These are phyloP conservation scores for Alauda arvensis DNA, from an alignment of 2,797 vertebrate genomes.

Conservation along the genomic window DNA sequence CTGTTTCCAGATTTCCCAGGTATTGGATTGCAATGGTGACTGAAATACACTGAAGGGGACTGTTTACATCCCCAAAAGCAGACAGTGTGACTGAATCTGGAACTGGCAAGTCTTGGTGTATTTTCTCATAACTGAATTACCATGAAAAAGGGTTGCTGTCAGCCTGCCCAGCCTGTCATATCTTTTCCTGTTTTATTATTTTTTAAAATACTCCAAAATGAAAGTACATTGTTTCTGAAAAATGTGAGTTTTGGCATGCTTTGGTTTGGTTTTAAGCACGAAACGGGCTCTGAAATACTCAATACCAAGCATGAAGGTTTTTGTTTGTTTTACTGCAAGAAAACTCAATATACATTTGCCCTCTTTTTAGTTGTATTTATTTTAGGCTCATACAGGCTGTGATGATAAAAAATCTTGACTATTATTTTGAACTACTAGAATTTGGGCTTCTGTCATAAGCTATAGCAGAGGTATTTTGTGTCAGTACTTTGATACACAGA, in stretches of 20 bases:
- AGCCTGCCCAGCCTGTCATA: background rate
- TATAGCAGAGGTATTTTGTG: background rate
- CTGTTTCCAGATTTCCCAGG: background rate
- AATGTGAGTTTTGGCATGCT: background rate
- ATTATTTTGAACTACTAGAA: background rate
- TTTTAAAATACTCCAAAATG: background rate
- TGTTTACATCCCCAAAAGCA: background rate
- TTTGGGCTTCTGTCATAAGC: background rate
- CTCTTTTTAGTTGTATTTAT: background rate
- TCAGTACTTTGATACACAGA: background rate
- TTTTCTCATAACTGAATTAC: background rate
- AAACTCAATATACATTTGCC: background rate
- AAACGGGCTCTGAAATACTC: background rate
- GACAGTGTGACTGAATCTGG: background rate
- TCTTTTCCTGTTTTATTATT: background rate
- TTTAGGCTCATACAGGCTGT: background rate
- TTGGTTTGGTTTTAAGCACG: background rate
- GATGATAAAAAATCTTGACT: background rate
- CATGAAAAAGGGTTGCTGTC: background rate
- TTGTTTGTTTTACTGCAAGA: background rate
- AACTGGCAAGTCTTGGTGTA: background rate
- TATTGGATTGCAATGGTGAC: background rate
- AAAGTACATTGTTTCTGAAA: background rate
- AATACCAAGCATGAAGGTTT: background rate
- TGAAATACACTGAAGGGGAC: background rate